Evolutionary conservation across 2,888 invertebrate genomes (phyloP).

Genomic region (Acanthosepion pharaonis): DNA sequence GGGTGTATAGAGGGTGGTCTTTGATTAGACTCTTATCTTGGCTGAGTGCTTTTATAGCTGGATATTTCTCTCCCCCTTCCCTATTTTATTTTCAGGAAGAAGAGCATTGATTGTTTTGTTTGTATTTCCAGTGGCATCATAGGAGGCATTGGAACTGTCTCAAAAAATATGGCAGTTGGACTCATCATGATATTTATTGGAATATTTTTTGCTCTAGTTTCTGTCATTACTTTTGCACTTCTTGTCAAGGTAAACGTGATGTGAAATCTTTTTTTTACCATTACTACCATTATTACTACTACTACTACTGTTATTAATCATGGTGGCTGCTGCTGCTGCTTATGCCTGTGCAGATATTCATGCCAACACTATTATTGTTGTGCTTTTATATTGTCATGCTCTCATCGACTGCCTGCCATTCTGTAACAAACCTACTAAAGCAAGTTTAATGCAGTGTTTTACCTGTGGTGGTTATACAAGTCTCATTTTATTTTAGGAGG

Average conservation of each 20-base stretch:
- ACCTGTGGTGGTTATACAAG: neutral
- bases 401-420: neutral
- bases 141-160: slow-evolving; percentile 80
- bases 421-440: neutral
- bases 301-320: neutral
- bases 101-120: slow-evolving; percentile 2
- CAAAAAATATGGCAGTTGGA: slow-evolving; percentile 81
- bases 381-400: slow-evolving; percentile 35
- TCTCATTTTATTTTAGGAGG: neutral
- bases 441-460: slow-evolving; percentile 48
- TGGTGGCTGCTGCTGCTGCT: neutral
- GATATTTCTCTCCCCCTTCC: neutral
- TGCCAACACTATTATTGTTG: slow-evolving; percentile 43
- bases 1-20: neutral
- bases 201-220: slow-evolving; percentile 68
- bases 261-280: neutral
- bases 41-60: neutral
- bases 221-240: slow-evolving; percentile 79
- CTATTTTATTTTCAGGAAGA: neutral
- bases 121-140: slow-evolving; percentile 82
- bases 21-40: neutral
- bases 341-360: neutral
- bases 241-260: slow-evolving; percentile 84
- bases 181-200: slow-evolving; percentile 86
- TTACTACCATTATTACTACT: neutral